Conservation (phyloP, 2,797 vertebrate genomes). For the Crocodylus rhombifer region DNA sequence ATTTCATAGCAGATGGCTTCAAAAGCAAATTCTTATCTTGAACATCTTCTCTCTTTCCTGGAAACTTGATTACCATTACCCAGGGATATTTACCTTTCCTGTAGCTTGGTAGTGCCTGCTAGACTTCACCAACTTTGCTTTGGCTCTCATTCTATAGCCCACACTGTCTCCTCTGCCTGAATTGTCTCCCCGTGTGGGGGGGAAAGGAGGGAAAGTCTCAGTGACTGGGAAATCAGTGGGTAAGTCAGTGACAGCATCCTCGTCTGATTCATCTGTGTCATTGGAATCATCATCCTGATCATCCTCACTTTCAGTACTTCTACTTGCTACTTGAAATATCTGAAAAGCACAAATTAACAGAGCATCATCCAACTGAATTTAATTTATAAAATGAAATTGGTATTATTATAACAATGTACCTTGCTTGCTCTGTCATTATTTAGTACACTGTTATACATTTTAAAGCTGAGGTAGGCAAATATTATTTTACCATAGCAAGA, state of each 20-base stretch:
- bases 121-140: constrained; percentile 4
- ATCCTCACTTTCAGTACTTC: constrained; percentile 72
- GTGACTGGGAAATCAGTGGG: constrained; percentile 64
- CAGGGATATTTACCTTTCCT: constrained; percentile 67
- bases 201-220: constrained; percentile 7
- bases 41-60: neutral
- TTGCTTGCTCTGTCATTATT: neutral
- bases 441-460: neutral
- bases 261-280: constrained; percentile 77
- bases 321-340: constrained; percentile 66
- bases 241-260: constrained; percentile 16
- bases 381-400: rapidly evolving
- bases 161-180: constrained; percentile 78
- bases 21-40: neutral
- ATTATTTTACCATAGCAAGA: neutral
- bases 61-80: neutral
- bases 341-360: constrained; percentile 49
- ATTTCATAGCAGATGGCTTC: neutral
- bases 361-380: neutral
- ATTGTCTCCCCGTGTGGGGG: constrained; percentile 57
- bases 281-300: constrained; percentile 61
- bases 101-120: constrained; percentile 31
- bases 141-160: constrained; percentile 60
- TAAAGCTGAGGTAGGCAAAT: neutral
- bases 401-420: neutral